phyloP scores from a whole-genome alignment of 2,797 vertebrate genomes.

The Falco concolor region DNA sequence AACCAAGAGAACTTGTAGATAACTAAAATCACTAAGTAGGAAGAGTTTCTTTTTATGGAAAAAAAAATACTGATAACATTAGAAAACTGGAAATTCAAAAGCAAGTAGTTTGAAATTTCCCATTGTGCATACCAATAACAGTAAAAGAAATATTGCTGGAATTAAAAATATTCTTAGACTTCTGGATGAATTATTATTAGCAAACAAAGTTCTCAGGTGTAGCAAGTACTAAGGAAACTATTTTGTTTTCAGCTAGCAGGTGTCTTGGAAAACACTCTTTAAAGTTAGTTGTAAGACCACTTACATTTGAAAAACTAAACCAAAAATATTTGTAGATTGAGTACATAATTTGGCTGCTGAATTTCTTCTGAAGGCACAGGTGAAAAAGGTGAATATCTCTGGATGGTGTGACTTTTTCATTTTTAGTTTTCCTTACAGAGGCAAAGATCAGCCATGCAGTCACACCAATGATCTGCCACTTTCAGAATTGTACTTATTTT shows the following conservation, averaged over 20 bases:
- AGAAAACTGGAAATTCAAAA: background rate
- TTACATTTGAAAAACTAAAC: background rate
- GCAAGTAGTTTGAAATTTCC: background rate
- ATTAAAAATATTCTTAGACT: background rate
- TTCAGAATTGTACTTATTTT: background rate
- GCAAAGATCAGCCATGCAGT: background rate
- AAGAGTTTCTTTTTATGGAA: background rate
- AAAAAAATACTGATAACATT: background rate
- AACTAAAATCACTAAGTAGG: background rate
- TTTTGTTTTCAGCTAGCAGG: background rate
- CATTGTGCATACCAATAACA: background rate
- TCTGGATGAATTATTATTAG: background rate
- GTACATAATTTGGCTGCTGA: background rate
- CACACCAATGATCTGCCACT: background rate
- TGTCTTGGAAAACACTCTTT: background rate
- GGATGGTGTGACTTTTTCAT: background rate
- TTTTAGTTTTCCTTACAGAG: background rate
- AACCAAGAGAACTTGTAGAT: background rate
- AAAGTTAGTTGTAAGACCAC: background rate
- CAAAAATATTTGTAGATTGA: background rate
- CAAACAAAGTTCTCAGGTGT: background rate
- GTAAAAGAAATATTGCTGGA: background rate
- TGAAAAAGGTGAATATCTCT: background rate
- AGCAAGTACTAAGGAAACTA: background rate
- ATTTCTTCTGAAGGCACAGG: background rate